phyloP scores from a whole-genome alignment of 2,797 vertebrate species.

The Mionectes olivaceus region DNA sequence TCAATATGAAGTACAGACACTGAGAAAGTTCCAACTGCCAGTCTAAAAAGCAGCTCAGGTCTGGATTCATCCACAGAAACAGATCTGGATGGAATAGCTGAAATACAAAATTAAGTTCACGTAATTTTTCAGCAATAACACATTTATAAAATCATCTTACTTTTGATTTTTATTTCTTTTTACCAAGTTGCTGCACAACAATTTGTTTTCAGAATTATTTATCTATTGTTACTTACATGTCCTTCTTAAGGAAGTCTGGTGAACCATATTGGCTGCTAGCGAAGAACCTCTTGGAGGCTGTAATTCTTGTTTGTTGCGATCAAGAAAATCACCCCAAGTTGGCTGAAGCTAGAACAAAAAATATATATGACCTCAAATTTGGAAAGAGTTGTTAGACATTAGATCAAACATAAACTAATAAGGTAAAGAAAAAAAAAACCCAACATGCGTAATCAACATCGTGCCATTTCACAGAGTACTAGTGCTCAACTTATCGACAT shows the following conservation, averaged over 20 bases:
- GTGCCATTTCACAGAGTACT: neutral
- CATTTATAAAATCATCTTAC: slow-evolving; percentile 22
- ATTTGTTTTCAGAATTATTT: neutral
- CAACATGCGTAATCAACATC: neutral
- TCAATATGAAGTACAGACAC: slow-evolving; percentile 96
- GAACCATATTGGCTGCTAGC: slow-evolving; percentile 74
- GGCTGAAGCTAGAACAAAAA: slow-evolving; percentile 77
- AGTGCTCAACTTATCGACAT: neutral
- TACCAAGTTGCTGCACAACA: neutral
- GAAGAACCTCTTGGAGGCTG: slow-evolving; percentile 78
- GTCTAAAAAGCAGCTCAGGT: slow-evolving; percentile 91
- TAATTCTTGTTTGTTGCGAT: slow-evolving; percentile 88
- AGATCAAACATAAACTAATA: neutral
- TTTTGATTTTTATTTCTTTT: slow-evolving; percentile 30
- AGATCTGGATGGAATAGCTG: slow-evolving; percentile 91
- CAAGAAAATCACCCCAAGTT: slow-evolving; percentile 93
- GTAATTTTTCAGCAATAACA: slow-evolving; percentile 46
- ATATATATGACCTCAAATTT: neutral
- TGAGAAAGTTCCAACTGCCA: slow-evolving; percentile 88
- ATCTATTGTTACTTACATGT: slow-evolving; percentile 81
- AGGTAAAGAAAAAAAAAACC: neutral
- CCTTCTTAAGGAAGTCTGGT: slow-evolving; percentile 84
- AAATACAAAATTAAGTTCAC: slow-evolving; percentile 69
- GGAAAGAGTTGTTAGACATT: neutral
- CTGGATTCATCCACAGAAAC: slow-evolving; percentile 92